These are phyloP conservation scores for Eunapius fragilis DNA, from an alignment of 37 sponge, comb jelly and placozoan species.

Conservation along the genomic window DNA sequence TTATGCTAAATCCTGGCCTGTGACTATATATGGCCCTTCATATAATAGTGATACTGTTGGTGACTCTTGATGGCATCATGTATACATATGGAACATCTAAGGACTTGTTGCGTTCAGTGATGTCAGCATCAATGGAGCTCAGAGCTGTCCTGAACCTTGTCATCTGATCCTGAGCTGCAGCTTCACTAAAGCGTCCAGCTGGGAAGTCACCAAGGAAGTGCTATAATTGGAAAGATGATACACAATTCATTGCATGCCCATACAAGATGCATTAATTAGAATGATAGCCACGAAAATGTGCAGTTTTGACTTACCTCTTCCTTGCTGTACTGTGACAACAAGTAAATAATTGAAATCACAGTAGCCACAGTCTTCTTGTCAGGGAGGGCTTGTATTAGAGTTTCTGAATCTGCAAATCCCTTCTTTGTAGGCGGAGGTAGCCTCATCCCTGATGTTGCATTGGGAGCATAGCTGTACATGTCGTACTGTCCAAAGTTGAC, in stretches of 20 bases:
- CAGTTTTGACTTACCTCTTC: slow-evolving; percentile 34
- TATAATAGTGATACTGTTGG: slow-evolving; percentile 48
- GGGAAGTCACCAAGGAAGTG: background rate
- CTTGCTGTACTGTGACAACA: slow-evolving; percentile 19
- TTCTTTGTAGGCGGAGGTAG: slow-evolving; percentile 50
- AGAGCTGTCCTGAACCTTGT: slow-evolving; percentile 9
- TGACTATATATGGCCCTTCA: background rate
- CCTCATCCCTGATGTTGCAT: slow-evolving; percentile 55
- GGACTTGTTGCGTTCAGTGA: slow-evolving; percentile 27
- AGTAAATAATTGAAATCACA: background rate
- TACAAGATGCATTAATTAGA: background rate
- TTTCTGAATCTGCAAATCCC: slow-evolving; percentile 5
- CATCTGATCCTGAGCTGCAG: background rate
- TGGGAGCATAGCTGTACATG: slow-evolving; percentile 61
- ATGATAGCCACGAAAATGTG: background rate
- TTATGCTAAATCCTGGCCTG: no score
- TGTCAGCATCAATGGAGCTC: background rate
- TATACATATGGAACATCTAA: slow-evolving; percentile 61
- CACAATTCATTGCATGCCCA: background rate
- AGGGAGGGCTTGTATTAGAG: slow-evolving; percentile 47
- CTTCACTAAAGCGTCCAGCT: background rate
- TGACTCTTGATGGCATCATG: slow-evolving; percentile 27
- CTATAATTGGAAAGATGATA: slow-evolving; percentile 4
- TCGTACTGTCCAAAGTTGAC: slow-evolving; percentile 79
- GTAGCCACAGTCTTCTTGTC: background rate